Conservation (phyloP, 2,113 vertebrate species). For the Chrysemys picta region DNA sequence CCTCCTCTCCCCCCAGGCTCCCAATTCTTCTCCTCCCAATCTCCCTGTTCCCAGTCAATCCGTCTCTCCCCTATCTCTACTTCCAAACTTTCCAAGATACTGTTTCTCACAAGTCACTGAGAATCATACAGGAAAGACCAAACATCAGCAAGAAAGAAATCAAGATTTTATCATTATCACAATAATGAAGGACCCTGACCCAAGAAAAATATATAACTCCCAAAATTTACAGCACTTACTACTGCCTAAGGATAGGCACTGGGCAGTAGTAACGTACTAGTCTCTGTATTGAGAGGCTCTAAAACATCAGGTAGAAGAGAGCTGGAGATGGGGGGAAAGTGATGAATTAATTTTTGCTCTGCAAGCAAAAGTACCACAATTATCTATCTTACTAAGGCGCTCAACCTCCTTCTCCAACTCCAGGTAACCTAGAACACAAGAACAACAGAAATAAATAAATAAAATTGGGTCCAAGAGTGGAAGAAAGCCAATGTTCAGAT, state of each 20-base stretch:
- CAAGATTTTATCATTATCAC: neutral
- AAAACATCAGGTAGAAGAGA: neutral
- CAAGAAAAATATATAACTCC: conserved; percentile 37
- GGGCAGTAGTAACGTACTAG: conserved; percentile 2
- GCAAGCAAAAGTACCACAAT: conserved; percentile 58
- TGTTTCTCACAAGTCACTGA: neutral
- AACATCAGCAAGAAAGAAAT: neutral
- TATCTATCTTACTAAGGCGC: neutral
- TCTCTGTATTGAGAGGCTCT: conserved; percentile 39
- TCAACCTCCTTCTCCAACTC: conserved; percentile 52
- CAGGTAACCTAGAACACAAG: conserved; percentile 64
- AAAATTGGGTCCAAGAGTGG: conserved; percentile 56
- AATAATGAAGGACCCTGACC: neutral
- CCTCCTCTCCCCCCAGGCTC: neutral
- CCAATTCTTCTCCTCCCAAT: neutral
- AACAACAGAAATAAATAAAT: conserved; percentile 34
- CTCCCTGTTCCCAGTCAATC: neutral
- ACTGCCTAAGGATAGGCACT: conserved; percentile 6
- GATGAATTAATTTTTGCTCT: conserved; percentile 62
- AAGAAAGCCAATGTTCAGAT: conserved; percentile 60
- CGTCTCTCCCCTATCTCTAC: neutral
- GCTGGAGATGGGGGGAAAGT: conserved; percentile 48
- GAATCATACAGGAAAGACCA: neutral
- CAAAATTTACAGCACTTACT: neutral
- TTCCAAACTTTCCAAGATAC: conserved; percentile 9